Percentiles rank a stretch among this genome's conserved stretches.
Conservation (phyloP, 2,888 invertebrate species). For the Falcaria lacertinaria region DNA sequence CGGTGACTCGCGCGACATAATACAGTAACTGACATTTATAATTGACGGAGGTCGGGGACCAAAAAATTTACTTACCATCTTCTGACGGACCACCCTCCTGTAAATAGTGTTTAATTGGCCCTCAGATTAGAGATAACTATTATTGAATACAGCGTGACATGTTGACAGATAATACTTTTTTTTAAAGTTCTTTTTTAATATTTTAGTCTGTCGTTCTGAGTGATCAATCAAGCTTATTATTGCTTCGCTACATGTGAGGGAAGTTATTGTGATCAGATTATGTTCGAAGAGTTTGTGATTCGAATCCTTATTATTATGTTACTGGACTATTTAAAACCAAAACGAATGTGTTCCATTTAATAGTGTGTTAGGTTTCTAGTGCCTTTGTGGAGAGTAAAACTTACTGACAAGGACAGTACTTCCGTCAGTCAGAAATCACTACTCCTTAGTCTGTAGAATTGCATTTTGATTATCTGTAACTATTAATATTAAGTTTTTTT, state of each 20-base stretch:
- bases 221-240: background rate
- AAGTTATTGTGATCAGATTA: background rate
- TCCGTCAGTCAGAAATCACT: too few species aligned
- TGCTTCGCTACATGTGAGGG: background rate
- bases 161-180: slow-evolving; percentile 49
- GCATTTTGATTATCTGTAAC: too few species aligned
- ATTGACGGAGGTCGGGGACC: slow-evolving; percentile 59
- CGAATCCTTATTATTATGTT: background rate
- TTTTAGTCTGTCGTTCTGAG: background rate
- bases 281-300: background rate
- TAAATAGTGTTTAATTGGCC: slow-evolving; percentile 69
- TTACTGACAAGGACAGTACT: too few species aligned
- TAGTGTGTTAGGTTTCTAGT: too few species aligned
- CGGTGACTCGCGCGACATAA: slow-evolving; percentile 32
- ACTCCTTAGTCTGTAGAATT: too few species aligned
- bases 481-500: too few species aligned
- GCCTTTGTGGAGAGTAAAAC: too few species aligned
- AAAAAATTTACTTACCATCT: slow-evolving; percentile 29
- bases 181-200: slow-evolving; percentile 26
- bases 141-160: slow-evolving; percentile 3
- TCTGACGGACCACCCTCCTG: slow-evolving; percentile 61
- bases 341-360: too few species aligned
- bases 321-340: too few species aligned
- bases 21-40: slow-evolving; percentile 60
- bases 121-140: slow-evolving; percentile 40